Evolutionary conservation across 2,113 vertebrate genomes (phyloP).

Genomic region (Melanostigma gelatinosum): DNA sequence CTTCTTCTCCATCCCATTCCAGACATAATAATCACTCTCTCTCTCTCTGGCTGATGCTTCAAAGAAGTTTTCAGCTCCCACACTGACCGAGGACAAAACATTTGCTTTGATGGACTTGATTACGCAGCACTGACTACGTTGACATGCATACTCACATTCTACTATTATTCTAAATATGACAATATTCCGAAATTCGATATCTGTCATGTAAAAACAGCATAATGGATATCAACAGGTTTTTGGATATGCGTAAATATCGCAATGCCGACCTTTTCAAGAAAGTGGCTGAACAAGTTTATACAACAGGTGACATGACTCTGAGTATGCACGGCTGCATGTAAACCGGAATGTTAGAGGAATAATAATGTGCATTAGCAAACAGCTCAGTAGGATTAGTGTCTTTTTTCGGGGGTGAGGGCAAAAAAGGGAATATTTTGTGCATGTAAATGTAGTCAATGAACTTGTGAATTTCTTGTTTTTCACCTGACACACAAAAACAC

Average conservation of each 20-base stretch:
- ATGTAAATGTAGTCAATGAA: background rate
- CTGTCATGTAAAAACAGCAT: background rate
- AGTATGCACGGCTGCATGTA: no score
- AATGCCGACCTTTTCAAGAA: no score
- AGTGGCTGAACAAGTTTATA: no score
- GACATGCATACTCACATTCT: no score
- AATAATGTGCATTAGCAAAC: no score
- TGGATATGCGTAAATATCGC: no score
- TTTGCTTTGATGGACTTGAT: slow-evolving; percentile 16
- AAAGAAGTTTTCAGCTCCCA: slow-evolving; percentile 13
- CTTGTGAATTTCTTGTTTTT: background rate
- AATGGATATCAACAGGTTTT: no score
- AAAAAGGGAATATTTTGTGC: background rate
- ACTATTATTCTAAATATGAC: no score
- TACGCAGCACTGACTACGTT: background rate
- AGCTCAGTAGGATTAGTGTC: background rate
- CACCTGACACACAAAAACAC: background rate
- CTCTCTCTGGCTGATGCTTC: background rate
- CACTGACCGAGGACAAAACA: slow-evolving; percentile 16
- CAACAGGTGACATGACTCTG: no score
- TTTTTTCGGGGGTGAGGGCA: background rate
- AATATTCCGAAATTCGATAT: no score
- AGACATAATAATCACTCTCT: slow-evolving; percentile 4
- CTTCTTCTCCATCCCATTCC: background rate
- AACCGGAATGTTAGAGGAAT: no score